Base-by-base conservation (phyloP, 37 sponge, comb jelly and placozoan species). In the Spongilla lacustris region DNA sequence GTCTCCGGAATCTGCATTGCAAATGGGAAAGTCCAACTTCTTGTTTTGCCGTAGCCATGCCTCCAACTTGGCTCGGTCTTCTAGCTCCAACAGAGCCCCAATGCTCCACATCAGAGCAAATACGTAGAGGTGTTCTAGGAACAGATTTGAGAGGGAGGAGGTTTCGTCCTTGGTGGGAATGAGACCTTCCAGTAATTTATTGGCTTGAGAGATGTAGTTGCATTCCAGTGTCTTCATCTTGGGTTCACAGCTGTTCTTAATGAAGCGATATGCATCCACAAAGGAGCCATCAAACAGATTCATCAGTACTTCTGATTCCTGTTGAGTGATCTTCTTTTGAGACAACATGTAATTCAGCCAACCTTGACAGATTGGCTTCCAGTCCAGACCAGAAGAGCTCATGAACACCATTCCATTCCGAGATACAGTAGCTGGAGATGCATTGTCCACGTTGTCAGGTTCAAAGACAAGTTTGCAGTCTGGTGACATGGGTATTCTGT, bases 391-490 rank as follows among this genome's bases (percentile, higher is more conserved):
- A 48, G 99, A 98, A 0, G 99, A 92, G 86, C 97, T 96, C 99
- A 98, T 98, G 94, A 92, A 98, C 34, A 98, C 99, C 99, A 98
- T 98, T 19, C 99, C 99, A 74, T 98, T 98, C 10, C 99, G 93
- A 25, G 99, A 98, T 14, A 98, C 99, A 28, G 99, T 98, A 76
- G 99, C 99, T 9, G 99, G 99, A 25, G 97, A 96, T 36, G 99
- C 99, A 78, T 98, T 98, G 93, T 98, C 99, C 6, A 98, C 96
- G 85, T 98, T 98, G 89, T 98, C 93, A 19, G 97, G 97, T 74
- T 98, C 99, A 88, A 98, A 98, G 67, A 96, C 91, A 70, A 98
- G 86, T 86, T 98, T 96, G 88, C 97, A 93, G 67, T 93, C 91
- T 13, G 97, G 92, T 66, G 88, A 84, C 99, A 98, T 98, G 75